These are phyloP conservation scores for Pterocles gutturalis DNA, from an alignment of 2,113 vertebrate species.

Conservation along the genomic window DNA sequence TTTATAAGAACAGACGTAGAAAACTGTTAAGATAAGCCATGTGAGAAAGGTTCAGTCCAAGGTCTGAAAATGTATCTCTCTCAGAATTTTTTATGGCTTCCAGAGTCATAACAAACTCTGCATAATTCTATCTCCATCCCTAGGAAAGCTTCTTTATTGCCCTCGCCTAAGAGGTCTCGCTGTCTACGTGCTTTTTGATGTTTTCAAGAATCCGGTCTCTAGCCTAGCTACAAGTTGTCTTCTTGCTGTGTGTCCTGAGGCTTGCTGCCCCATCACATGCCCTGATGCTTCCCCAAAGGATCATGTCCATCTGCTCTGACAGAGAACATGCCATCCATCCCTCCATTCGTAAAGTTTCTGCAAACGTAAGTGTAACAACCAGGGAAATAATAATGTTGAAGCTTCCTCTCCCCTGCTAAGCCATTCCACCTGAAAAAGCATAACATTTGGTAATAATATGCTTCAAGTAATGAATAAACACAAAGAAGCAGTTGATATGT, in stretches of 20 bases:
- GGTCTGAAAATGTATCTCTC: background rate
- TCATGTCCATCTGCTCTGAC: background rate
- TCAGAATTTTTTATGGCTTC: background rate
- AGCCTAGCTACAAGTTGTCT: background rate
- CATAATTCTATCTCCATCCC: background rate
- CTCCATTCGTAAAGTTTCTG: background rate
- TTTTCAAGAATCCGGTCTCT: background rate
- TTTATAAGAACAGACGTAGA: background rate
- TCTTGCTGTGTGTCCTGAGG: background rate
- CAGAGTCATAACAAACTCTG: background rate
- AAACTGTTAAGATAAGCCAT: background rate
- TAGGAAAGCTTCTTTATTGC: background rate
- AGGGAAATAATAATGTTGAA: background rate
- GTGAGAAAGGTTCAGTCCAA: background rate
- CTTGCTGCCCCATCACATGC: background rate
- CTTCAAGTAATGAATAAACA: background rate
- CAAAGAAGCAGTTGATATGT: background rate
- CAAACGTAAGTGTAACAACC: background rate
- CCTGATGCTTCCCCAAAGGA: background rate
- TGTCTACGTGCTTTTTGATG: background rate
- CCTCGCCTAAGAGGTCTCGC: background rate
- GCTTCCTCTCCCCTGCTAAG: background rate
- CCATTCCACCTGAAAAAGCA: background rate
- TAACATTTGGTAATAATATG: background rate
- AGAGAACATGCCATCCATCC: background rate